phyloP scores from a whole-genome alignment of 2,797 vertebrate species.

The Scleropages formosus region DNA sequence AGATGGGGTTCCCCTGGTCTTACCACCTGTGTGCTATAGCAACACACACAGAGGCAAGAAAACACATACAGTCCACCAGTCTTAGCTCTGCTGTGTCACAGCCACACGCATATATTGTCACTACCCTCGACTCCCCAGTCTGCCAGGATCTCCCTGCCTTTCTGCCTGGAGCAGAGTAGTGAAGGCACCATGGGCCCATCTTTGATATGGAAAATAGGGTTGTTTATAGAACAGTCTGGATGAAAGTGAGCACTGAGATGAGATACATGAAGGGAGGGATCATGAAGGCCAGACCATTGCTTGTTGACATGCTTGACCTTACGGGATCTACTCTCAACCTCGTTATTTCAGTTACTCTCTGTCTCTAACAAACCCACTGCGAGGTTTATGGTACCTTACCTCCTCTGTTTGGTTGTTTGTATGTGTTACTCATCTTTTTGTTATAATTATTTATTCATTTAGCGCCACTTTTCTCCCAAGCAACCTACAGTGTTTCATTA shows the following conservation, averaged over 20 bases:
- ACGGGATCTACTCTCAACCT: neutral
- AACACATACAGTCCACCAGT: neutral
- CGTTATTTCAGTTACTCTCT: neutral
- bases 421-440: too few relatives aligned
- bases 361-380: neutral
- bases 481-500: too few relatives aligned
- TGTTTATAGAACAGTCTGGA: conserved; percentile 37
- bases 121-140: neutral
- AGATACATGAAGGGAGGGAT: conserved; percentile 37
- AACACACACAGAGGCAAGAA: conserved; percentile 1
- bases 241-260: conserved; percentile 48
- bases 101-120: neutral
- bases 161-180: conserved; percentile 27
- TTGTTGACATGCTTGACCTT: neutral
- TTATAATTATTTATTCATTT: too few relatives aligned
- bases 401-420: too few relatives aligned
- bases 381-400: neutral
- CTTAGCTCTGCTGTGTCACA: neutral
- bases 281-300: conserved; percentile 1
- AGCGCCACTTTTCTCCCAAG: too few relatives aligned
- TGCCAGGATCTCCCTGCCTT: conserved; percentile 21
- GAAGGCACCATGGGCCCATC: neutral
- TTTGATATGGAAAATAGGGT: conserved; percentile 20
- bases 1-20: neutral
- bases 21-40: neutral